Conservation (phyloP, 2,888 invertebrate species). For the Lobophora halterata region DNA sequence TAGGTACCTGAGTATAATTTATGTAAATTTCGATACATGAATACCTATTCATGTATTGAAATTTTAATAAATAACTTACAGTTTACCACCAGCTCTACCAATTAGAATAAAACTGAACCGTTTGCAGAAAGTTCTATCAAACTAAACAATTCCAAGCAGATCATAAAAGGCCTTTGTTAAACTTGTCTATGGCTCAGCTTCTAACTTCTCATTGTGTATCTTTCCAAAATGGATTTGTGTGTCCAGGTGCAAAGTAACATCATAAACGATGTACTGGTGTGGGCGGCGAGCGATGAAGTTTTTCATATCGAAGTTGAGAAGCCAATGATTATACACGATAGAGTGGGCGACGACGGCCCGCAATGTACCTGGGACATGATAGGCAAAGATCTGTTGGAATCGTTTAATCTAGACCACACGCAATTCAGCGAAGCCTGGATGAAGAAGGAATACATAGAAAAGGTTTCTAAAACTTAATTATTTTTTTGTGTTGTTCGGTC, state of each 20-base stretch:
- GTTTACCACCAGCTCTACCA: too few relatives aligned
- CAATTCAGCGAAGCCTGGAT: conserved; percentile 62
- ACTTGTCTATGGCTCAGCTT: not conserved
- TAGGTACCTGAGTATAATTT: too few relatives aligned
- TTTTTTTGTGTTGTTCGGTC: too few relatives aligned
- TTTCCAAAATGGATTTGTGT: not conserved
- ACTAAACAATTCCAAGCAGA: not conserved
- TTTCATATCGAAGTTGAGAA: conserved; percentile 60
- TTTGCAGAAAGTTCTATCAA: not conserved
- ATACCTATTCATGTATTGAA: too few relatives aligned
- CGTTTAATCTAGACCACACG: conserved; percentile 50
- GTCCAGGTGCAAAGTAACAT: conserved; percentile 50
- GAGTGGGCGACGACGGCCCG: conserved; percentile 24
- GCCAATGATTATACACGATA: conserved; percentile 49
- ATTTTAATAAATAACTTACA: too few relatives aligned
- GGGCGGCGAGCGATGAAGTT: conserved; percentile 61
- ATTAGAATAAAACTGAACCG: not conserved
- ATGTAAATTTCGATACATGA: too few relatives aligned
- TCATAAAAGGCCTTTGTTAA: conserved; percentile 3
- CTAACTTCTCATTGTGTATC: conserved; percentile 8
- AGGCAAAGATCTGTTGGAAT: conserved; percentile 39
- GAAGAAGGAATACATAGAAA: conserved; percentile 63
- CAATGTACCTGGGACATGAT: conserved; percentile 47
- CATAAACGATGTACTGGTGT: conserved; percentile 54
- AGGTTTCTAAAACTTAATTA: conserved; percentile 51